Percentiles rank a stretch among this genome's conserved stretches.
phyloP scores from a whole-genome alignment of 2,113 vertebrate genomes.

The Rutilus rutilus region DNA sequence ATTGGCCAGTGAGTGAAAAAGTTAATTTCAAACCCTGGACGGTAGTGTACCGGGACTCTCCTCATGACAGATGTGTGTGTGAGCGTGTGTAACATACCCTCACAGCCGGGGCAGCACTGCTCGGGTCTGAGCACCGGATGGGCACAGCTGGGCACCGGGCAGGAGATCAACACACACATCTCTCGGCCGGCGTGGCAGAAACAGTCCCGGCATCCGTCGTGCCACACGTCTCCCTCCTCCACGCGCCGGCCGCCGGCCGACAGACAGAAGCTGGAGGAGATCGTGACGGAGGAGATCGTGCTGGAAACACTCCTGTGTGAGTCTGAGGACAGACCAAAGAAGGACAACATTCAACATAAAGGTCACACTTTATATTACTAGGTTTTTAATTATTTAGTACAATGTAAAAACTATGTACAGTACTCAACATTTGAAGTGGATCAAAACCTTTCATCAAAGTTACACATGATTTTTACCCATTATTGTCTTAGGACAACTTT shows the following conservation, averaged over 20 bases:
- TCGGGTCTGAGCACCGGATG: constrained; percentile 73
- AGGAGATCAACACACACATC: constrained; percentile 83
- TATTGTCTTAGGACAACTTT: too few relatives aligned
- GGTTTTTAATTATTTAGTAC: too few relatives aligned
- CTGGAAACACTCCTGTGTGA: constrained; percentile 53
- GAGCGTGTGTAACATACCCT: constrained; percentile 64
- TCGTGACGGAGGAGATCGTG: constrained; percentile 52
- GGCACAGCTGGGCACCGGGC: constrained; percentile 76
- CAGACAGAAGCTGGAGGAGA: constrained; percentile 67
- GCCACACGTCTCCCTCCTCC: constrained; percentile 78
- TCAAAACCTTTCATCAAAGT: too few relatives aligned
- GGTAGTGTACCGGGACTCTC: too few relatives aligned
- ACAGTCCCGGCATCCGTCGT: constrained; percentile 82
- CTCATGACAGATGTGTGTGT: too few relatives aligned
- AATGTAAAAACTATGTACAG: too few relatives aligned
- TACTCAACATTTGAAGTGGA: too few relatives aligned
- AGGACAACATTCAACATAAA: too few relatives aligned
- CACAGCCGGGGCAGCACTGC: constrained; percentile 81
- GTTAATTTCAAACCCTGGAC: too few relatives aligned
- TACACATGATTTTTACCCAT: too few relatives aligned
- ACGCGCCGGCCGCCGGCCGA: constrained; percentile 72
- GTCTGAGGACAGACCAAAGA: constrained; percentile 62
- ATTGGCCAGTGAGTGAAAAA: too few relatives aligned
- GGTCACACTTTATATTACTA: too few relatives aligned
- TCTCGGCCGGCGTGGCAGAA: constrained; percentile 78